Evolutionary conservation across 2,888 invertebrate species (phyloP).

Genomic region (Aspidapion aeneum): DNA sequence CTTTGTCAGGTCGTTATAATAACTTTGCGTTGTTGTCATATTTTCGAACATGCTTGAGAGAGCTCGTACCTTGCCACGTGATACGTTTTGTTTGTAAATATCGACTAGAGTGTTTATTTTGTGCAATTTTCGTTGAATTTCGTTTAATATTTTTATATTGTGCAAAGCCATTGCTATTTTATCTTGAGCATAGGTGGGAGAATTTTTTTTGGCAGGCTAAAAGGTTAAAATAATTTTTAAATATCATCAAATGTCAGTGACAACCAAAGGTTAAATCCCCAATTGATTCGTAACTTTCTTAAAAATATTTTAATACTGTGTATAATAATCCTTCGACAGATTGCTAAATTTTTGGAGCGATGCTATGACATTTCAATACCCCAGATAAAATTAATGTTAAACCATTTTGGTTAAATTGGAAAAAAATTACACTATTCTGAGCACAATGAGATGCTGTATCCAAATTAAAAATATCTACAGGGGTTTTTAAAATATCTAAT

Average conservation of each 20-base stretch:
- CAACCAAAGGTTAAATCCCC: too few species aligned
- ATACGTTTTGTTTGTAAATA: conserved; percentile 55
- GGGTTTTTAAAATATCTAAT: too few species aligned
- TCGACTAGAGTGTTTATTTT: conserved; percentile 67
- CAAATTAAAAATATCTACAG: too few species aligned
- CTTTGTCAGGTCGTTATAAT: conserved; percentile 49
- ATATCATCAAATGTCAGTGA: too few species aligned
- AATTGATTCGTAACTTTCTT: too few species aligned
- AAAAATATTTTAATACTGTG: conserved; percentile 1
- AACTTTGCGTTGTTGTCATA: conserved; percentile 54
- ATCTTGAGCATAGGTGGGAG: conserved; percentile 24
- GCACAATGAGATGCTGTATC: too few species aligned
- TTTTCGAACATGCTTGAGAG: conserved; percentile 70
- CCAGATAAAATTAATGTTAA: too few species aligned
- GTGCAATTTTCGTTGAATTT: conserved; percentile 66
- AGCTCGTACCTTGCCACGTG: conserved; percentile 66
- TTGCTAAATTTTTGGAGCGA: too few species aligned
- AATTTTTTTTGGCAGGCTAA: conserved; percentile 10
- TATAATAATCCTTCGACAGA: too few species aligned
- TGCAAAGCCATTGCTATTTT: conserved; percentile 47
- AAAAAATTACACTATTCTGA: too few species aligned
- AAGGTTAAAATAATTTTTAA: not conserved
- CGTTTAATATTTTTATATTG: conserved; percentile 59
- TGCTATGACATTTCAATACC: too few species aligned
- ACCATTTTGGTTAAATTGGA: too few species aligned